A percentile compares a stretch with the other conserved stretches of the same genome.
phyloP scores from a whole-genome alignment of 1,140 invertebrate genomes.

The Drosophila pandora region DNA sequence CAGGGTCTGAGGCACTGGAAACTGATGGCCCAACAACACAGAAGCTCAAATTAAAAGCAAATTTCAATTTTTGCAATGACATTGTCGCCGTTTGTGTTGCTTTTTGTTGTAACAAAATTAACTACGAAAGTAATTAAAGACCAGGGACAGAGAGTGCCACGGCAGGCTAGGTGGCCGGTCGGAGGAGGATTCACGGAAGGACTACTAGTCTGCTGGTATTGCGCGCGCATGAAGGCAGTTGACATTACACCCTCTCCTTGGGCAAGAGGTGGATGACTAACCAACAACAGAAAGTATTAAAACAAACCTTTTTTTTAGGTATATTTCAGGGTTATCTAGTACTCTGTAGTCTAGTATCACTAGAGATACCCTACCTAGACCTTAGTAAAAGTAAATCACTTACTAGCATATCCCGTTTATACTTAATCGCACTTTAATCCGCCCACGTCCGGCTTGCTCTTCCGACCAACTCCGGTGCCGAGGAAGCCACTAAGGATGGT shows the following conservation, averaged over 20 bases:
- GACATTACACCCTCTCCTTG: conserved; percentile 50
- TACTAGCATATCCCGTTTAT: background rate
- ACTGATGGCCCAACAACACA: conserved; percentile 4
- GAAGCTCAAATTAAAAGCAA: conserved; percentile 65
- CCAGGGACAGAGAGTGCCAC: conserved; percentile 45
- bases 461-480: conserved; percentile 7
- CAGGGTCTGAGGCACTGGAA: conserved; percentile 54
- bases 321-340: too few relatives aligned
- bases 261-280: conserved; percentile 3
- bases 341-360: too few relatives aligned
- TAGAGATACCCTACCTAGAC: too few relatives aligned
- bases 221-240: conserved; percentile 75
- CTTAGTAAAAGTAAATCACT: too few relatives aligned
- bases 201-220: conserved; percentile 50
- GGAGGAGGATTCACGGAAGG: conserved; percentile 18
- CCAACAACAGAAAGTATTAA: background rate
- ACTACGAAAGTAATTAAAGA: conserved; percentile 79
- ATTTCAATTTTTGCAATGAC: conserved; percentile 73
- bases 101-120: conserved; percentile 76
- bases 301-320: background rate
- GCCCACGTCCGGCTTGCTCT: conserved; percentile 6
- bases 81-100: conserved; percentile 47
- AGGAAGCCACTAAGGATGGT: conserved; percentile 33
- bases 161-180: conserved; percentile 37
- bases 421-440: conserved; percentile 2